Evolutionary conservation across 2,888 invertebrate genomes (phyloP), one percentile per base, ranked within the genome.

Genomic region (Patella ulyssiponensis): DNA sequence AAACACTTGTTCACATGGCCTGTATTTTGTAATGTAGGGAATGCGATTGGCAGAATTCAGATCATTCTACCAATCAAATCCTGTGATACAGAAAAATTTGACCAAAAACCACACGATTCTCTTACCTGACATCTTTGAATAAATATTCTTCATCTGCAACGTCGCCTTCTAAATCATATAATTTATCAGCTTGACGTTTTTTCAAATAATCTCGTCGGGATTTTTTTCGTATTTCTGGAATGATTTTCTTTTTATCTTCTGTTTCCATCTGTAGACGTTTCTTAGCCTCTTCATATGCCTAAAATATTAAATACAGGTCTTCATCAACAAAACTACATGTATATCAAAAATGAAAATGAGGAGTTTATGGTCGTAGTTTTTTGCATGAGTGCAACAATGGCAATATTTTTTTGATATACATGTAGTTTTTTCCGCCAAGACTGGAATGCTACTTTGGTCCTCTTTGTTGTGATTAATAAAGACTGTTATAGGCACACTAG

Each of bases 141-240:
- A 98, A 93, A 90, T 96, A 97, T 92, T 98, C 98, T 93, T 99
- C 99, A 92, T 99, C 99, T 72, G 95, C 93, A 79, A 99, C 96
- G 89, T 98, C 98, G 9, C 95, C 96, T 92, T 98, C 98, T 74
- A 99, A 92, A 91, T 99, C 98, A 14, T 96, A 94, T 56, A 99
- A 94, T 93, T 99, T 99, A 90, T 99, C 99, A 78, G 96, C 97
- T 92, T 98, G 98, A 71, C 99, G 94, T 92, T 99, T 99, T 90
- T 96, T 96, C 85, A 99, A 93, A 92, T 99, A 99, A 88, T 97
- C 96, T 72, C 98, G 93, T 51, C 99, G 94, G 0, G 99, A 98
- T 90, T 98, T 96, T 23, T 97, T 93, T 56, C 99, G 94, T 44
- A 99, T 92, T 88, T 96, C 95, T 0, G 98, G 97, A 74, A 99